These are phyloP conservation scores for Drosophila serrata DNA, from an alignment of 1,140 invertebrate genomes.

Conservation along the genomic window DNA sequence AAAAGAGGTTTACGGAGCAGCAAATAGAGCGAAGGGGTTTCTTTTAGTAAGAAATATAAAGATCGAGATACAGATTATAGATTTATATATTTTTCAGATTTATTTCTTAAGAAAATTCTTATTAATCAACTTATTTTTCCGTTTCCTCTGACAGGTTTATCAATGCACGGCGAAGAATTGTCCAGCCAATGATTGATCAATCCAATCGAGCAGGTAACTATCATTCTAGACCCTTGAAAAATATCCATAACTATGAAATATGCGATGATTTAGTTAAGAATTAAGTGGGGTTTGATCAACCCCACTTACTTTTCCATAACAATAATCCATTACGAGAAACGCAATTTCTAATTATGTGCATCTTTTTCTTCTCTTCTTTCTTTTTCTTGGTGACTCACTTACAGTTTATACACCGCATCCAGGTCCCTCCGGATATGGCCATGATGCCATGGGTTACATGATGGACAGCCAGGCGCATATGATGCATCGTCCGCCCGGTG, in stretches of 20 bases:
- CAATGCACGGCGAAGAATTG: conserved; percentile 98
- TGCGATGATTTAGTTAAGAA: conserved; percentile 56
- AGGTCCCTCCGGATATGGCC: conserved; percentile 97
- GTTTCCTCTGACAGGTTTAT: conserved; percentile 94
- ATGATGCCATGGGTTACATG: conserved; percentile 98
- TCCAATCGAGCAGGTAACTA: conserved; percentile 98
- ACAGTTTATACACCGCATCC: conserved; percentile 95
- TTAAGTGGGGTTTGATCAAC: conserved; percentile 37
- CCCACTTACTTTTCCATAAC: conserved; percentile 31
- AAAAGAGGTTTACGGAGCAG: conserved; percentile 27
- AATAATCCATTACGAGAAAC: conserved; percentile 17
- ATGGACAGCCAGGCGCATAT: conserved; percentile 97
- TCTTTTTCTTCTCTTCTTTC: conserved; percentile 79
- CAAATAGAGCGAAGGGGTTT: neutral
- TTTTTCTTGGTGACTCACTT: conserved; percentile 19
- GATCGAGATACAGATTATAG: neutral
- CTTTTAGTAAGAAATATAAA: neutral
- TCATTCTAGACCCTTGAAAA: conserved; percentile 43
- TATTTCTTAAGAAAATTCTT: neutral
- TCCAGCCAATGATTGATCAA: conserved; percentile 98
- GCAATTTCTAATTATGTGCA: conserved; percentile 86
- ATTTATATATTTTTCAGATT: neutral
- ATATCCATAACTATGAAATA: conserved; percentile 77
- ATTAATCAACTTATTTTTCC: conserved; percentile 32
- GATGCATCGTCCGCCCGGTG: conserved; percentile 97